These are phyloP conservation scores for Liparis tanakae DNA, from an alignment of 2,797 vertebrate species.

Conservation along the genomic window DNA sequence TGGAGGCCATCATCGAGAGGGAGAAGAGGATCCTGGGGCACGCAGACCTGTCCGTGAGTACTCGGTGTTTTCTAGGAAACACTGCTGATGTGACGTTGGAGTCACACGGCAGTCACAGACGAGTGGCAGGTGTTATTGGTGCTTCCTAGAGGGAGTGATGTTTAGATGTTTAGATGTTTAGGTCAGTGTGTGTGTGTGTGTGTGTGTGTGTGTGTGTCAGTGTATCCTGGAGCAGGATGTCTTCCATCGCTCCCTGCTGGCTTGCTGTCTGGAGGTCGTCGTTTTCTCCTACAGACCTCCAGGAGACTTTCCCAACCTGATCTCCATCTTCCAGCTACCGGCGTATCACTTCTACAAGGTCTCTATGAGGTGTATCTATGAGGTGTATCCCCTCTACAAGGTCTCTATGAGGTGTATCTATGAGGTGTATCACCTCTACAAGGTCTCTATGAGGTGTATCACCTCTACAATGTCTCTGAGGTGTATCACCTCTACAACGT, in stretches of 20 bases:
- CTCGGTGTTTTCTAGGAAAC: not conserved
- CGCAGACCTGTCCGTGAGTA: conserved; percentile 89
- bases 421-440: no score
- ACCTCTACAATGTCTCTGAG: no score
- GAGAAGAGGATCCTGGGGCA: conserved; percentile 92
- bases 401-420: no score
- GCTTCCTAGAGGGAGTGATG: no score
- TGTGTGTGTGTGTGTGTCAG: conserved; percentile 75
- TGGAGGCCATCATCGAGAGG: conserved; percentile 90
- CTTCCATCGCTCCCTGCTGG: conserved; percentile 92
- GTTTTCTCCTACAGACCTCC: conserved; percentile 92
- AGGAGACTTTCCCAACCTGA: conserved; percentile 88
- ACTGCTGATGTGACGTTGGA: not conserved
- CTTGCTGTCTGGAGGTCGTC: conserved; percentile 92
- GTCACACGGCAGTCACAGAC: no score
- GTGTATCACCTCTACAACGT: no score
- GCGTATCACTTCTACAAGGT: conserved; percentile 96
- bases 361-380: no score
- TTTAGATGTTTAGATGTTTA: not conserved
- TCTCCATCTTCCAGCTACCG: conserved; percentile 88
- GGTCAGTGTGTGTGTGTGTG: no score
- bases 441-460: no score
- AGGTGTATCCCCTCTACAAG: no score
- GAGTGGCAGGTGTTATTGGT: no score
- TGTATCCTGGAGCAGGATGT: conserved; percentile 91